Conservation (phyloP, 2,888 invertebrate species). For the Perdita meconis region DNA sequence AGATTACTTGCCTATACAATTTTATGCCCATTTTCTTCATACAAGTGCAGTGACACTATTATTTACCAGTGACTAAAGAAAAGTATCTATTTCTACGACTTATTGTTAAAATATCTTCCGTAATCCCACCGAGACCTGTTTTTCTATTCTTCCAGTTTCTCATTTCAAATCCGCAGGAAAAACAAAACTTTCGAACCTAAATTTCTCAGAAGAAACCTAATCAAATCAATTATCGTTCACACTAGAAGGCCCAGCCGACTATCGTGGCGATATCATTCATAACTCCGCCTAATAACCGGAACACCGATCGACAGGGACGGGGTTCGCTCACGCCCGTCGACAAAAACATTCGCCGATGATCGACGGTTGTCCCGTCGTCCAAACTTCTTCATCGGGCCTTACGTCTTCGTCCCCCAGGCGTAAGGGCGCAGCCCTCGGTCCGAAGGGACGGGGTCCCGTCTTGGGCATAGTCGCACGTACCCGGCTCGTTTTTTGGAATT, state of each 20-base stretch:
- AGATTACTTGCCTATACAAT: too few relatives aligned
- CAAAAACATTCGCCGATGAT: constrained; percentile 48
- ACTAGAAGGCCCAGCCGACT: background rate
- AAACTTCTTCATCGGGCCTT: constrained; percentile 52
- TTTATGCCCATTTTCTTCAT: too few relatives aligned
- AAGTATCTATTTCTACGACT: too few relatives aligned
- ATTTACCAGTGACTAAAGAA: too few relatives aligned
- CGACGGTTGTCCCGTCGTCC: constrained; percentile 47
- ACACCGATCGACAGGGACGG: constrained; percentile 24
- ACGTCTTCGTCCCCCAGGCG: constrained; percentile 42
- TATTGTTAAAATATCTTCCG: too few relatives aligned
- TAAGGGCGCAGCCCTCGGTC: background rate
- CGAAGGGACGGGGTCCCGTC: background rate
- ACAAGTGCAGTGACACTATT: too few relatives aligned
- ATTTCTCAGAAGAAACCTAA: constrained; percentile 22
- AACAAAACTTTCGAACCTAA: background rate
- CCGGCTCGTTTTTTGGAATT: constrained; percentile 55
- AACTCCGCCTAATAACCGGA: constrained; percentile 53
- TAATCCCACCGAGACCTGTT: too few relatives aligned
- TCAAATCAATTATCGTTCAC: constrained; percentile 30
- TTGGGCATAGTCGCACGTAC: constrained; percentile 67
- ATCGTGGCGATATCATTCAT: constrained; percentile 46
- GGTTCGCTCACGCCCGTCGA: constrained; percentile 15
- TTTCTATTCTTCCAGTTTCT: too few relatives aligned
- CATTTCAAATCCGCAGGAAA: background rate